A percentile compares a stretch with the other conserved stretches of the same genome.
Conservation (phyloP, 1,140 invertebrate species). For the Papilio machaon region DNA sequence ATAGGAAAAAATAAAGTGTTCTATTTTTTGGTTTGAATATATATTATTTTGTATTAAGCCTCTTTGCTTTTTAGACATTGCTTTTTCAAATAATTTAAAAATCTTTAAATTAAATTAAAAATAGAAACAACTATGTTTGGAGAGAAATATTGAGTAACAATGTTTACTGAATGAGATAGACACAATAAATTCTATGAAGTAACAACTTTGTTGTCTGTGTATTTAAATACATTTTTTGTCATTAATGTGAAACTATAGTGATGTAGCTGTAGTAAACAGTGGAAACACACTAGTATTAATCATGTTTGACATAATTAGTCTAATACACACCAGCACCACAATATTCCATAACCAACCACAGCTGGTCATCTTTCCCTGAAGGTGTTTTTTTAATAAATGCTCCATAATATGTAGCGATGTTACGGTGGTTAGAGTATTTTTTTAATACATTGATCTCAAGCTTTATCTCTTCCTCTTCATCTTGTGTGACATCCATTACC, state of each 20-base stretch:
- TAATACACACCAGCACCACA: conserved; percentile 93
- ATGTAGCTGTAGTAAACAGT: background rate
- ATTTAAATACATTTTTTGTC: background rate
- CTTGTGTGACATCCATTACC: conserved; percentile 99
- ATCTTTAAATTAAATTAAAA: no score
- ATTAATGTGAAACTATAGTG: background rate
- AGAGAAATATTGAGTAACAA: no score
- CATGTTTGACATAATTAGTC: background rate
- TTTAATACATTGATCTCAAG: conserved; percentile 99
- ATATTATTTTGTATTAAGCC: no score
- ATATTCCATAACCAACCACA: conserved; percentile 99
- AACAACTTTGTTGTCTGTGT: background rate
- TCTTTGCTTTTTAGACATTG: no score
- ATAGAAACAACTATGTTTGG: no score
- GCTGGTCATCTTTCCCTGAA: conserved; percentile 99
- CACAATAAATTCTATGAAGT: background rate
- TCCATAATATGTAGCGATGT: conserved; percentile 99
- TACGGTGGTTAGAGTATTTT: conserved; percentile 99
- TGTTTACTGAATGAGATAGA: background rate
- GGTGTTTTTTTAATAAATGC: conserved; percentile 99
- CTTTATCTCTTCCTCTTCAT: conserved; percentile 99
- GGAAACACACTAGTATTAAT: conserved; percentile 1
- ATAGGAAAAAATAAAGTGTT: no score
- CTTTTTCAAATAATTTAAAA: no score
- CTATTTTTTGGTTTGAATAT: no score